phyloP scores from a whole-genome alignment of 2,888 invertebrate species.

The Acanthacorydalis orientalis region DNA sequence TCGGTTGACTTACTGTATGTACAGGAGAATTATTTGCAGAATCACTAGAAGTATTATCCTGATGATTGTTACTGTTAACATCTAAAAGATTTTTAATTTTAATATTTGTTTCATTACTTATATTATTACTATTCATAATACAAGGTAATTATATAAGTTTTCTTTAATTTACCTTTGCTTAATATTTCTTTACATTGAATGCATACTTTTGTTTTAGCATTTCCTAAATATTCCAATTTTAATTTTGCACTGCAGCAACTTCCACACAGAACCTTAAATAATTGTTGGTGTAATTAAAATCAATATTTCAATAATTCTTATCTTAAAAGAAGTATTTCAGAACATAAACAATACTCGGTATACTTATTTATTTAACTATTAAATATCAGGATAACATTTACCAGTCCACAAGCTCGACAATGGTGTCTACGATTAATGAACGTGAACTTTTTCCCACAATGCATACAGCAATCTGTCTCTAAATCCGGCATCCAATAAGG shows the following conservation, averaged over 20 bases:
- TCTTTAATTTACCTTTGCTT: slow-evolving; percentile 24
- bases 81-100: not conserved
- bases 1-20: slow-evolving; percentile 31
- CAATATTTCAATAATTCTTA: too few species aligned
- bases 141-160: too few species aligned
- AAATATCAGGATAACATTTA: slow-evolving; percentile 17
- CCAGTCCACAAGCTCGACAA: slow-evolving; percentile 73
- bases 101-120: slow-evolving; percentile 1
- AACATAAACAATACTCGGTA: too few species aligned
- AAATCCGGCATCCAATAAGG: slow-evolving; percentile 80
- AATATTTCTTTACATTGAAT: slow-evolving; percentile 47
- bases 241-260: slow-evolving; percentile 59
- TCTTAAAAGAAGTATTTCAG: too few species aligned
- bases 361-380: not conserved
- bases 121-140: not conserved
- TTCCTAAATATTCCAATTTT: slow-evolving; percentile 52
- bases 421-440: slow-evolving; percentile 72
- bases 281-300: slow-evolving; percentile 2
- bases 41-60: slow-evolving; percentile 17
- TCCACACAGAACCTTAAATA: slow-evolving; percentile 53
- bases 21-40: slow-evolving; percentile 14
- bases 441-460: slow-evolving; percentile 65
- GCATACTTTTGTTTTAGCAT: slow-evolving; percentile 65
- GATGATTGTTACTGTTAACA: slow-evolving; percentile 9
- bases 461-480: slow-evolving; percentile 65